Conservation (phyloP, 2,113 vertebrate genomes). For the Plotosus lineatus region DNA sequence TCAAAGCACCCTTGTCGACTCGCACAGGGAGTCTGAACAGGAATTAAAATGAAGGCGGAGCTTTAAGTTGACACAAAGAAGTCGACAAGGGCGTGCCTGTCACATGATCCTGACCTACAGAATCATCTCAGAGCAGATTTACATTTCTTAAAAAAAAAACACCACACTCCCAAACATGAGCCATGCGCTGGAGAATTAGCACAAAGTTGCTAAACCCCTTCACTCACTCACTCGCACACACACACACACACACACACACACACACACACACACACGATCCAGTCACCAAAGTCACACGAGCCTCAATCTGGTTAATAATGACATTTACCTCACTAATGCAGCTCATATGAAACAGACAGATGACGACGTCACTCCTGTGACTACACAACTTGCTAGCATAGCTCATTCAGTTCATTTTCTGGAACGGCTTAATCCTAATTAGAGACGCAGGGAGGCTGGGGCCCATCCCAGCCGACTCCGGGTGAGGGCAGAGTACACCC, state of each 20-base stretch:
- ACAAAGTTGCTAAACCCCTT: neutral
- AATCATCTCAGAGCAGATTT: conserved; percentile 12
- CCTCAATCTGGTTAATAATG: neutral
- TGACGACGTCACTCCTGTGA: neutral
- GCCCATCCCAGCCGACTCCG: too few species aligned
- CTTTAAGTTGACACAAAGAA: neutral
- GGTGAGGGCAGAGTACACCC: too few species aligned
- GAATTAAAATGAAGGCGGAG: neutral
- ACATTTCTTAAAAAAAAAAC: too few species aligned
- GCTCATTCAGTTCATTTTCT: too few species aligned
- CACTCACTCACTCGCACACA: neutral
- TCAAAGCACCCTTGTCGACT: neutral
- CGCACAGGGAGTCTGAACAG: neutral
- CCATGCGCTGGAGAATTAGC: conserved; percentile 16
- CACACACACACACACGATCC: neutral
- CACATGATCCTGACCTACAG: conserved; percentile 3
- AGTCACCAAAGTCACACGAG: neutral
- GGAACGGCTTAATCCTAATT: too few species aligned
- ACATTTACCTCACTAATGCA: neutral
- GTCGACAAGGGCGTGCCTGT: neutral
- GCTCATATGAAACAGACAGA: neutral
- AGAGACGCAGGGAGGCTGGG: too few species aligned
- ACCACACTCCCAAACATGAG: neutral
- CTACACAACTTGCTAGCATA: neutral
- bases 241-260: neutral